Base-by-base conservation (phyloP, 2,888 invertebrate genomes). In the Tetramorium bicarinatum region DNA sequence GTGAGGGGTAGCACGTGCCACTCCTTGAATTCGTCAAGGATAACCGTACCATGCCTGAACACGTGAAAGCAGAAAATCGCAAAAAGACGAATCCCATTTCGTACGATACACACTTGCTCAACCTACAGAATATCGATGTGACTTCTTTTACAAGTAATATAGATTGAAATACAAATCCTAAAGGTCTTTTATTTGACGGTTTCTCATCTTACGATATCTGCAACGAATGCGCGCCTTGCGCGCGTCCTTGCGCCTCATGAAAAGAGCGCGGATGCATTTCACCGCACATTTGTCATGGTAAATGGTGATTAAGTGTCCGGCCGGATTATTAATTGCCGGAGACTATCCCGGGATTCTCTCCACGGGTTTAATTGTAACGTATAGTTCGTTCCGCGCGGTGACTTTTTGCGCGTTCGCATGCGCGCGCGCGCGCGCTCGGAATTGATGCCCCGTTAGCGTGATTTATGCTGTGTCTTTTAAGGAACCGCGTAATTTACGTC, bases 241-340 rank as follows among this genome's bases (percentile, higher is more conserved):
- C 72, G 69, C 15, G 69, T 3, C 56, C 71, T 69, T 56, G 80
- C 74, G 1, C 44, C 41, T 15, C 56, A 47, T 54, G 80, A 41
- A 79, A 83, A 69, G 61, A 59, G 82, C 79, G 38, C 79, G 79
- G 72, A 72, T 80, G 79, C 72, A 80, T 80, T 80, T 80, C 72
- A 38, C 59, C 71, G 79, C 79, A 25, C 72, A 80, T 80, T 80
- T 61, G 79, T 80, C 79, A 80, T 80, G 59, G 79, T 80, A 80
- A 80, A 80, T 80, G 79, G 79, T 80, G 79, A 80, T 80, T 80
- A 80, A 80, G 79, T 80, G 79, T 80, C 79, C 79, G 79, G 79
- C 77, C 59, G 79, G 79, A 80, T 80, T 80, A 80, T 80, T 80
- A 80, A 80, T 80, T 80, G 79, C 79, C 72, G 47, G 72, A 18